These are phyloP conservation scores for Caenorhabditis zanzibari DNA, from an alignment of 2,888 invertebrate genomes.

Conservation along the genomic window DNA sequence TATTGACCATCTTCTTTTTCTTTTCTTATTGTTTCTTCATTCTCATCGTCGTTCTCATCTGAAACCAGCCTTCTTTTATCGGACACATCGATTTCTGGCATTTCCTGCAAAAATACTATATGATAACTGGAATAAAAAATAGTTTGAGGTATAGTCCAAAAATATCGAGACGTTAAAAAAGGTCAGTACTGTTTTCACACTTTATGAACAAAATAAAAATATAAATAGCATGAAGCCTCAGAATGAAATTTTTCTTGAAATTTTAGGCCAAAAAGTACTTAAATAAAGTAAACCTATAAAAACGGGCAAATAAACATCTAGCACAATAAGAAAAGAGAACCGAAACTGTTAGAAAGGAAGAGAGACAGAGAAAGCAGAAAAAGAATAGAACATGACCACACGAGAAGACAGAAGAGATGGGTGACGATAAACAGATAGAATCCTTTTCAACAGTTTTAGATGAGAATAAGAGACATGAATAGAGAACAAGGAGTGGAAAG, in stretches of 20 bases:
- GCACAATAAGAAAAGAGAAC: neutral
- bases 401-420: slow-evolving; percentile 7
- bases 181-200: too few species aligned
- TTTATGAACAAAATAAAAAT: too few species aligned
- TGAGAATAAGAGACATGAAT: neutral
- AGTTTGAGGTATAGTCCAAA: too few species aligned
- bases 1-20: too few species aligned
- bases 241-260: neutral
- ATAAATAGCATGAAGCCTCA: too few species aligned
- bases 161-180: too few species aligned
- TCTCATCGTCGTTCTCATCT: neutral
- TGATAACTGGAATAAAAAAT: neutral
- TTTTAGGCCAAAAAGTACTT: neutral
- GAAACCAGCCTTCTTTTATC: slow-evolving; percentile 26
- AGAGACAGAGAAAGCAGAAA: neutral
- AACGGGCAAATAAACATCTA: neutral
- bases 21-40: neutral
- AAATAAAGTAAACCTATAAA: neutral
- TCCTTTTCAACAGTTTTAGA: neutral
- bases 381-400: neutral
- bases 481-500: neutral
- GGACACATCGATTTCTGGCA: slow-evolving; percentile 28
- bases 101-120: slow-evolving; percentile 3
- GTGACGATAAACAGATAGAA: neutral
- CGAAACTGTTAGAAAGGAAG: neutral